Conservation (phyloP, 2,113 vertebrate genomes). For the Tachysurus fulvidraco region DNA sequence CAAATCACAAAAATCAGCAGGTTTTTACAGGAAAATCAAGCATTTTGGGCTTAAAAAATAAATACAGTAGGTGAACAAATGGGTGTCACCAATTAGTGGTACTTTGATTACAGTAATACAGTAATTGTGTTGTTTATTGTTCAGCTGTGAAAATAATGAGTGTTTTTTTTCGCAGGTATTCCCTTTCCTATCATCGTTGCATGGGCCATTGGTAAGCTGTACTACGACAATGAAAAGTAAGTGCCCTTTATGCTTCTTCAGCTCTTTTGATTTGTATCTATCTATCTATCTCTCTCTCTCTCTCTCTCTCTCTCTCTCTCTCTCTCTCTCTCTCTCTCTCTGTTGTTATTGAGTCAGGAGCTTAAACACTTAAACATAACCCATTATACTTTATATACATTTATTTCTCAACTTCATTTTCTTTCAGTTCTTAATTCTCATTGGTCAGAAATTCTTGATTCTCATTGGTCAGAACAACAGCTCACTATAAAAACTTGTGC, state of each 20-base stretch:
- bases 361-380: background rate
- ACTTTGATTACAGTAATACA: conserved; percentile 20
- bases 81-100: background rate
- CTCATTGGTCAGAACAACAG: background rate
- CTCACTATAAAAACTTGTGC: background rate
- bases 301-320: background rate
- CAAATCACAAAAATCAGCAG: too few species aligned
- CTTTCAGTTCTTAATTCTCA: background rate
- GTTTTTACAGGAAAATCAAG: too few species aligned
- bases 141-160: conserved; percentile 30
- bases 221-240: conserved; percentile 60
- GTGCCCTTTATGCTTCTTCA: background rate
- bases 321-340: background rate
- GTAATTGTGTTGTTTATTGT: conserved; percentile 33
- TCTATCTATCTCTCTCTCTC: background rate
- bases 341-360: background rate
- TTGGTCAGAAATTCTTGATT: background rate
- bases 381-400: background rate
- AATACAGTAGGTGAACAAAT: background rate
- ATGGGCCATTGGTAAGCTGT: conserved; percentile 58
- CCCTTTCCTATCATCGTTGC: conserved; percentile 57
- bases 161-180: conserved; percentile 47
- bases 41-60: too few species aligned
- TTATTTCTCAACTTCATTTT: background rate
- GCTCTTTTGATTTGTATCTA: background rate